Evolutionary conservation across 2,113 vertebrate species (phyloP).

Genomic region (Opisthocomus hoazin): DNA sequence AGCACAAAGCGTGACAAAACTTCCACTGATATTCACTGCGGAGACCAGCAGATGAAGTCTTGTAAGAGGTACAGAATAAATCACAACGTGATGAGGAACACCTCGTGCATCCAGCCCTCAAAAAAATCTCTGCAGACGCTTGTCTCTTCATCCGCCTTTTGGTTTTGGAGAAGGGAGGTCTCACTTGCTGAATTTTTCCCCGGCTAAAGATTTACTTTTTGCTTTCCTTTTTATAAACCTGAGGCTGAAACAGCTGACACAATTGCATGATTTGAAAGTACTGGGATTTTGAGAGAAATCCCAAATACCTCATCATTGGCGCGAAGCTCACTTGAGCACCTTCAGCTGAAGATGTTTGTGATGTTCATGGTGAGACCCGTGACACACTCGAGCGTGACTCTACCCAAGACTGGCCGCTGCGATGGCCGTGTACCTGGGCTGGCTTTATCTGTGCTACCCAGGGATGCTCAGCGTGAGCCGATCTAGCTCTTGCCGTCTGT

Average conservation of each 20-base stretch:
- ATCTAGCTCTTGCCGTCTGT: background rate
- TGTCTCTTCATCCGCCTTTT: background rate
- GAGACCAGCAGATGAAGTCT: background rate
- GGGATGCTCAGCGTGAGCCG: background rate
- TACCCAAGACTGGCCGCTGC: background rate
- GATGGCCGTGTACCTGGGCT: background rate
- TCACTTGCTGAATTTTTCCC: background rate
- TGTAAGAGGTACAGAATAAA: background rate
- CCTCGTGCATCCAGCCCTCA: background rate
- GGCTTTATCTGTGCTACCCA: background rate
- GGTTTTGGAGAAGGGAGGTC: background rate
- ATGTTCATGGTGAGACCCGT: background rate
- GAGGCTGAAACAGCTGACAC: background rate
- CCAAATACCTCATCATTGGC: background rate
- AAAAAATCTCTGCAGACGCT: background rate
- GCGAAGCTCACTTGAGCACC: background rate
- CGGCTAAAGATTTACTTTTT: background rate
- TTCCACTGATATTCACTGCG: background rate
- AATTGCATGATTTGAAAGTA: background rate
- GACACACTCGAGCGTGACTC: background rate
- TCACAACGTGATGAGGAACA: background rate
- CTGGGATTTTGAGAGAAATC: background rate
- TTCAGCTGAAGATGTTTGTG: background rate
- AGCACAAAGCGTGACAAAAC: background rate
- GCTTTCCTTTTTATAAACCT: background rate